phyloP scores from a whole-genome alignment of 2,113 vertebrate genomes.

The Halichoeres trimaculatus region DNA sequence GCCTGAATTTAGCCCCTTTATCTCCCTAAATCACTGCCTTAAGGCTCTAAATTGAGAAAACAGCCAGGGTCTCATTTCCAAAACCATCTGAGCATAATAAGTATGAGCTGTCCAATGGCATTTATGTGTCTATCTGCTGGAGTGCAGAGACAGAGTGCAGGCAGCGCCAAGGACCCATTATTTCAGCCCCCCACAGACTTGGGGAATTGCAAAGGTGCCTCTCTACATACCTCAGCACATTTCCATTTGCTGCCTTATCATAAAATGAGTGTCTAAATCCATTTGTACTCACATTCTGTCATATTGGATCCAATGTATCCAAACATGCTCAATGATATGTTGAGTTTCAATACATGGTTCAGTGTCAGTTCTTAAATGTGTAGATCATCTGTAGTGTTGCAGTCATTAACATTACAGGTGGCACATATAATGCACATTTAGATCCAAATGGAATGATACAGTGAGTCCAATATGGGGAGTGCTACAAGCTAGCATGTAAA shows the following conservation, averaged over 20 bases:
- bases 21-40: slow-evolving; percentile 81
- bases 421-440: background rate
- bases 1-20: slow-evolving; percentile 76
- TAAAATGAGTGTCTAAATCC: slow-evolving; percentile 63
- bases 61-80: slow-evolving; percentile 81
- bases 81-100: slow-evolving; percentile 85
- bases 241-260: slow-evolving; percentile 65
- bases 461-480: background rate
- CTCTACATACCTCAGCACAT: slow-evolving; percentile 70
- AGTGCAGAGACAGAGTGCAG: slow-evolving; percentile 77
- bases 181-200: slow-evolving; percentile 81
- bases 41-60: slow-evolving; percentile 83
- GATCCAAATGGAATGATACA: background rate
- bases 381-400: background rate
- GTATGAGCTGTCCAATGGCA: slow-evolving; percentile 81
- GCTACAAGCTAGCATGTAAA: background rate
- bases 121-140: slow-evolving; percentile 79
- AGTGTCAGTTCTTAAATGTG: background rate
- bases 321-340: slow-evolving; percentile 3
- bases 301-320: background rate
- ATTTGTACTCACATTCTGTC: slow-evolving; percentile 13
- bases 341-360: background rate
- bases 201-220: slow-evolving; percentile 79
- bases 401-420: too few species aligned
- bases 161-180: slow-evolving; percentile 80